Conservation (phyloP, 2,113 vertebrate genomes). For the Bettongia penicillata region DNA sequence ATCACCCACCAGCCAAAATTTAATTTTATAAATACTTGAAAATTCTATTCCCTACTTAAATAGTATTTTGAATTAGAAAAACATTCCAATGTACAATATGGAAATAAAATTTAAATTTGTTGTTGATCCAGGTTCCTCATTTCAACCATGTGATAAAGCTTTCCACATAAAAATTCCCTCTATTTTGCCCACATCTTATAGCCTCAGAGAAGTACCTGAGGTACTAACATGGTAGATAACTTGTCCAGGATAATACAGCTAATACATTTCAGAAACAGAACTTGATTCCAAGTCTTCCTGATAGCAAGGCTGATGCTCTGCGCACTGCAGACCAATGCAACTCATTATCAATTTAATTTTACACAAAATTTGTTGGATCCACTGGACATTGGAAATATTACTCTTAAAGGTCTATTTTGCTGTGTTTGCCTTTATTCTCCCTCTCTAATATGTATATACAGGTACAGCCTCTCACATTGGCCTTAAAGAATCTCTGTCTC, state of each 20-base stretch:
- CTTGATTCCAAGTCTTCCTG: background rate
- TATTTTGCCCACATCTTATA: background rate
- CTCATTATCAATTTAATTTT: background rate
- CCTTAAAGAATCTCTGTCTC: background rate
- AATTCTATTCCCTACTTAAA: slow-evolving; percentile 66
- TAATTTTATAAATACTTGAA: slow-evolving; percentile 46
- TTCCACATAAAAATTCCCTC: background rate
- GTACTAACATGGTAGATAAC: background rate
- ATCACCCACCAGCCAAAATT: background rate
- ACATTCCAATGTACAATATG: background rate
- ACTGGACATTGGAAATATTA: slow-evolving; percentile 14
- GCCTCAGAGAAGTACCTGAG: background rate
- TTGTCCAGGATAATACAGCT: background rate
- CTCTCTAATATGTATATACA: background rate
- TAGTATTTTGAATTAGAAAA: slow-evolving; percentile 59
- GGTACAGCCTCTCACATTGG: background rate
- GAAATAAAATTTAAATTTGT: background rate
- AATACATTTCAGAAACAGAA: background rate
- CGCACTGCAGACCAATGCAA: background rate
- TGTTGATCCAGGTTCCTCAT: background rate
- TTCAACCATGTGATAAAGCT: background rate
- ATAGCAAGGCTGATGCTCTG: background rate
- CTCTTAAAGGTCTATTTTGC: slow-evolving; percentile 31
- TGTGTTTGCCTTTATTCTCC: background rate
- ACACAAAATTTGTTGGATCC: background rate